Base-by-base conservation (phyloP, 2,113 vertebrate species). In the Charadrius vociferus region DNA sequence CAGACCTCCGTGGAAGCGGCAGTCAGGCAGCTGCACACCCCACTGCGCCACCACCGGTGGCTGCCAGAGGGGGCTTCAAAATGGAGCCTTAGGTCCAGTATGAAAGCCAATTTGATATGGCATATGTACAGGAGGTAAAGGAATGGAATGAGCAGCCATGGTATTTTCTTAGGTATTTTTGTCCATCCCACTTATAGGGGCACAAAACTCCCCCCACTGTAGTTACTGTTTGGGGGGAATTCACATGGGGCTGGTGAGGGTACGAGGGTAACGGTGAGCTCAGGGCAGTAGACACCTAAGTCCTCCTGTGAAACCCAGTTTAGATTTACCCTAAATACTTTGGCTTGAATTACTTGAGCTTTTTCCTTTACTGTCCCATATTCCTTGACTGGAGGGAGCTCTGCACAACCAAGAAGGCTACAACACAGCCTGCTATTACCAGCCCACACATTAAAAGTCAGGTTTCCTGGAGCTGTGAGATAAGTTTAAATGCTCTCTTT, bases 381-480 rank as follows among this genome's bases (percentile, higher is more conserved):
- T 30, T 68, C 27, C 29, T 36, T 39, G 10, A 20, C 3, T 67
- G 26, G 16, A 78, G 24, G 30, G 61, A 71, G 37, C 11, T 67
- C 65, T 59, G 70, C 18, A 4, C 1, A 52, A 39, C 65, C 5
- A 2, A 63, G 55, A 26, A 52, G 36, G 81, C 21, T 19, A 32
- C 8, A 70, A 30, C 30, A 26, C 17, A 90, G 47, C 15, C 82
- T 5, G 3, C 56, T 67, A 5, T 34, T 36, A 52, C 17, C 37
- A 91, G 18, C 41, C 41, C 12, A 2, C 50, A 30, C 37, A 13
- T n/a, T 14, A 50, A 75, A 74, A 70, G 11, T 3, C 3, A 2
- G 14, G 16, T n/a, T 66, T 36, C 23, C 52, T n/a, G 17, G 32
- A 65, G 34, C 7, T 0, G 0, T 37, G 23, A 62, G 8, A 56